Conservation (phyloP, 1,140 invertebrate genomes). For the Thaumatotibia leucotreta region DNA sequence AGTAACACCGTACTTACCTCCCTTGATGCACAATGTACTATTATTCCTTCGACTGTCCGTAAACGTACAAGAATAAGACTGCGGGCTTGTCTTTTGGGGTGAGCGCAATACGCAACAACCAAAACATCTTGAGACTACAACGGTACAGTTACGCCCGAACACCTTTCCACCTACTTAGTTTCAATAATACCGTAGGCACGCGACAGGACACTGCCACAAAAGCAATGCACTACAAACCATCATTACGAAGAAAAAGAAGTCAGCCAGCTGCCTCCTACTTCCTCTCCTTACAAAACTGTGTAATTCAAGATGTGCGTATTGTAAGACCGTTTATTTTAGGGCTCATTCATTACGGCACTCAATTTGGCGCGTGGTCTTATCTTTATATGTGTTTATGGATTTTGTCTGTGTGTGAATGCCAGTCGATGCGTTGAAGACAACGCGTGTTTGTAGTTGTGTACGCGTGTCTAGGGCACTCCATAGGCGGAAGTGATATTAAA, state of each 20-base stretch:
- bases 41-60: too few species aligned
- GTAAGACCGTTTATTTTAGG: constrained; percentile 62
- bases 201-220: constrained; percentile 67
- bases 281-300: constrained; percentile 65
- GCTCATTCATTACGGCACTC: constrained; percentile 67
- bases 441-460: constrained; percentile 30
- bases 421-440: constrained; percentile 13
- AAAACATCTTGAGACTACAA: constrained; percentile 60
- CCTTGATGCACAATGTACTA: not conserved
- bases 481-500: constrained; percentile 6
- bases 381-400: constrained; percentile 36
- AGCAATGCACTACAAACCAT: constrained; percentile 68
- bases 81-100: not conserved
- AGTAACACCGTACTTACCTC: too few species aligned
- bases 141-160: constrained; percentile 53
- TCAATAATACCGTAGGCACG: constrained; percentile 60
- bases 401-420: constrained; percentile 35
- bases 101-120: constrained; percentile 13
- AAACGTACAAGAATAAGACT: not conserved
- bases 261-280: constrained; percentile 71
- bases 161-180: constrained; percentile 70
- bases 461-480: constrained; percentile 5
- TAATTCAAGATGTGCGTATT: constrained; percentile 69
- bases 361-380: constrained; percentile 72
- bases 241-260: constrained; percentile 69